A percentile compares a stretch with the other conserved stretches of the same genome.
Evolutionary conservation across 2,113 vertebrate species (phyloP).

Genomic region (Carassius gibelio): DNA sequence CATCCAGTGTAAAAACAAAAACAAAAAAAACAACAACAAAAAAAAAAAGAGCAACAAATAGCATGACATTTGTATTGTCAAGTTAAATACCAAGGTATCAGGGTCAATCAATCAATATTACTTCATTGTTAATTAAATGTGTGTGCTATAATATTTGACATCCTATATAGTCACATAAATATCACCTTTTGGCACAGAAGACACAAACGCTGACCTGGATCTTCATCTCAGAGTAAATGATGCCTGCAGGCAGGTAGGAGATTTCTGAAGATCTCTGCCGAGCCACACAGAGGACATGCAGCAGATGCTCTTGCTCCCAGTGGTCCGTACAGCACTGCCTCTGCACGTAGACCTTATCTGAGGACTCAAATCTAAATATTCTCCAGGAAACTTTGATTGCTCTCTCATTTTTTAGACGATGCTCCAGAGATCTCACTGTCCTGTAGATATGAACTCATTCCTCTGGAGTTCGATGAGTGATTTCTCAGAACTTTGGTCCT

Average conservation of each 20-base stretch:
- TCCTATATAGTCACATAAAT: not conserved
- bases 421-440: slow-evolving; percentile 52
- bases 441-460: slow-evolving; percentile 63
- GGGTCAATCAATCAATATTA: too few species aligned
- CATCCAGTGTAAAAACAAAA: too few species aligned
- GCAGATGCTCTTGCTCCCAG: slow-evolving; percentile 59
- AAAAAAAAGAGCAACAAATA: too few species aligned
- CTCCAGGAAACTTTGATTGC: slow-evolving; percentile 13
- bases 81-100: too few species aligned
- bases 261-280: slow-evolving; percentile 64
- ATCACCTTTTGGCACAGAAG: not conserved
- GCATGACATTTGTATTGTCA: too few species aligned
- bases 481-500: slow-evolving; percentile 34
- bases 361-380: slow-evolving; percentile 58
- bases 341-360: slow-evolving; percentile 65
- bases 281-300: slow-evolving; percentile 59
- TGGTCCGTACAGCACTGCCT: slow-evolving; percentile 62
- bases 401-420: slow-evolving; percentile 56
- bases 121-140: too few species aligned
- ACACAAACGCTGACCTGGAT: slow-evolving; percentile 57
- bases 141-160: not conserved
- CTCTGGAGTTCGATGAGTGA: slow-evolving; percentile 52
- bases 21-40: too few species aligned
- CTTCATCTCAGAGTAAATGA: slow-evolving; percentile 58
- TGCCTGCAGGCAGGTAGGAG: slow-evolving; percentile 61